Evolutionary conservation across 1,140 invertebrate species (phyloP).

Genomic region (Ooceraea biroi): DNA sequence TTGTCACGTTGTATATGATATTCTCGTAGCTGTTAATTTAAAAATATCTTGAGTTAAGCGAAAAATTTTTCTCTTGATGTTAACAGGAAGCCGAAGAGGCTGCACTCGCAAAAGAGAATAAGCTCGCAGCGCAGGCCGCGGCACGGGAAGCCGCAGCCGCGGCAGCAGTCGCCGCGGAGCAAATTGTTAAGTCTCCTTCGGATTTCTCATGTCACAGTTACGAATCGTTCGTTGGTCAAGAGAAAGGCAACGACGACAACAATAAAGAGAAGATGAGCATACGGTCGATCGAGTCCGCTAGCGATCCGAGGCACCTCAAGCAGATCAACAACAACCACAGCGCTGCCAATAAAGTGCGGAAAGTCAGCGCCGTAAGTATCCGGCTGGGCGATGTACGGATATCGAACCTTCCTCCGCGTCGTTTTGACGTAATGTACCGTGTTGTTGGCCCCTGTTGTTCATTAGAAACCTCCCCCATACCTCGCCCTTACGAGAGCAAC

Average conservation of each 20-base stretch:
- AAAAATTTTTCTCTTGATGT: conserved; percentile 17
- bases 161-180: conserved; percentile 85
- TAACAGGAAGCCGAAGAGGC: conserved; percentile 93
- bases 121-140: conserved; percentile 89
- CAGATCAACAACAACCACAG: conserved; percentile 85
- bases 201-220: conserved; percentile 96
- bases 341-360: conserved; percentile 90
- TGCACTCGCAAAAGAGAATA: conserved; percentile 91
- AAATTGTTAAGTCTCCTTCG: conserved; percentile 93
- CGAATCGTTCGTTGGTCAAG: conserved; percentile 95
- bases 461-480: conserved; percentile 36
- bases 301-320: conserved; percentile 90
- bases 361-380: conserved; percentile 95
- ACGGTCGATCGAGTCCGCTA: conserved; percentile 94
- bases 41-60: no score
- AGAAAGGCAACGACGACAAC: conserved; percentile 94
- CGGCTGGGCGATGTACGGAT: conserved; percentile 29
- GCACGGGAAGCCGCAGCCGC: conserved; percentile 88
- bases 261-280: conserved; percentile 97
- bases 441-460: conserved; percentile 59
- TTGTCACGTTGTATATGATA: no score
- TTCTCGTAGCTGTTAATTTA: no score
- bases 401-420: conserved; percentile 53
- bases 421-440: conserved; percentile 63
- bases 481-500: conserved; percentile 72